Base-by-base conservation (phyloP, 92 coral and sea anemone species). In the Palythoa grandiflora region DNA sequence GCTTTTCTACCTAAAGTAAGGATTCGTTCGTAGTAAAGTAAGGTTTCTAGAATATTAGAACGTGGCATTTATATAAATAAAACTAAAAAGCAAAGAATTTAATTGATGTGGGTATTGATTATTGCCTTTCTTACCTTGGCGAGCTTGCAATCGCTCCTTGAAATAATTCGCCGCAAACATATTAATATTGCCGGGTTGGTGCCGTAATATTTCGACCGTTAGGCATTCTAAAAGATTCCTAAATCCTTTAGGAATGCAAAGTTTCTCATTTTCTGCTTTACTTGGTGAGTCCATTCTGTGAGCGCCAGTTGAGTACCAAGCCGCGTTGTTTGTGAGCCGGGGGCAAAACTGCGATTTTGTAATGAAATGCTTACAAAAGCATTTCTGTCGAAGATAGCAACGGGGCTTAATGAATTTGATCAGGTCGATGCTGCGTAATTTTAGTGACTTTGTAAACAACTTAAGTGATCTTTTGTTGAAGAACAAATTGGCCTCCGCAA, bases 111-210 rank as follows among this genome's bases (percentile, higher is more conserved):
- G 50, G 50, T 44, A 44, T 44, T 44, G 7, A 44, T 38, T 19
- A 7, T 17, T 0, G 9, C 44, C 8, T 28, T 38, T 11, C 6
- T 71, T 87, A 96, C 99, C 93, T 95, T 96, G 91, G 20, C 99
- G 92, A 7, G 93, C 93, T 11, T 84, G 88, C 38, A 93, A 88
- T 79, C 93, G 91, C 53, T 91, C 85, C 78, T 92, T 88, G 87
- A 95, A 95, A 78, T 94, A 93, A 68, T 96, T 93, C 2, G 99
- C 98, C 1, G 98, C 98, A 94, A 96, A 96, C 37, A 59, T 92
- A 81, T 93, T 91, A 19, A 96, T 93, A 79, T 96, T 90, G 9
- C 68, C 78, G 38, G 99, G 99, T 74, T 93, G 93, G 53, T 83
- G 94, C 36, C 97, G 95, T 75, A 96, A 89, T n/a, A 96, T 89